phyloP scores from a whole-genome alignment of 2,797 vertebrate species.

The Anguilla pacifica region DNA sequence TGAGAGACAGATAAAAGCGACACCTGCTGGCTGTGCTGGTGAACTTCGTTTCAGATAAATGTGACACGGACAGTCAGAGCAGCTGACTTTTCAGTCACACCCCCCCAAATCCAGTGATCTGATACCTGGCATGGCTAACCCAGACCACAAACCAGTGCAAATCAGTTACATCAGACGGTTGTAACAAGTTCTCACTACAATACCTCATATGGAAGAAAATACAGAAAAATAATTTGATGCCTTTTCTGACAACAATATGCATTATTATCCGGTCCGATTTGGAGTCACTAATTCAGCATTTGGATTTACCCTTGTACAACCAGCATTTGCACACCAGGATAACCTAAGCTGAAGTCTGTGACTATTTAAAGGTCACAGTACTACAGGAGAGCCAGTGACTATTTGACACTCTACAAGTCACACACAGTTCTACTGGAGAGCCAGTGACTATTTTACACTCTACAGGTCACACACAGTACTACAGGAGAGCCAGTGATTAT shows the following conservation, averaged over 20 bases:
- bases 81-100: neutral
- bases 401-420: neutral
- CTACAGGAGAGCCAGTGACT: neutral
- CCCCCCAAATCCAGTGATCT: neutral
- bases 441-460: no score
- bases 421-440: neutral
- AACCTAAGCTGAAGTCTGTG: no score
- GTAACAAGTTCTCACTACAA: neutral
- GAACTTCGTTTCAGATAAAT: constrained; percentile 34
- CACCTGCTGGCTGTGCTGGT: constrained; percentile 70
- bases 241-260: no score
- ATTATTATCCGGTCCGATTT: no score
- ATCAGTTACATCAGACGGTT: neutral
- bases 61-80: constrained; percentile 1
- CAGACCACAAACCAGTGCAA: neutral
- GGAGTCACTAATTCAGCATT: no score
- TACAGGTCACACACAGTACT: no score
- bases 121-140: neutral
- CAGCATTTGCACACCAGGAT: no score
- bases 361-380: no score
- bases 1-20: constrained; percentile 70
- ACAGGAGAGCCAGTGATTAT: no score
- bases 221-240: neutral
- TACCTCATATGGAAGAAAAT: neutral
- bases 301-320: no score